These are phyloP conservation scores for Drosophila pseudoobscura DNA, from an alignment of 1,140 invertebrate species.

Conservation along the genomic window DNA sequence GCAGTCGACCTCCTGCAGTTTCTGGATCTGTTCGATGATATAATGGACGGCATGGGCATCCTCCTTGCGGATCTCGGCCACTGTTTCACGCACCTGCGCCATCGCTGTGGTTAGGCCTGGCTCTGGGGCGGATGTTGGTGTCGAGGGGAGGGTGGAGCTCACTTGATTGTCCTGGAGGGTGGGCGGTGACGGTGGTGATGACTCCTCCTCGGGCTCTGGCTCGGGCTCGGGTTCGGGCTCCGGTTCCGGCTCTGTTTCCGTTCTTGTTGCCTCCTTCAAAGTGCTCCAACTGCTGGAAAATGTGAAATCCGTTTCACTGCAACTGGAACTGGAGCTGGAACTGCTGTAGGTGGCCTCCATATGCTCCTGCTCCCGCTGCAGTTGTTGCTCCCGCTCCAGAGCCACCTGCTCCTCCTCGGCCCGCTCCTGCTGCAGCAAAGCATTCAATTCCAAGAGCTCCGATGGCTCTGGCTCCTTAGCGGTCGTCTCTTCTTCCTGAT, in stretches of 20 bases:
- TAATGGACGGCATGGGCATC: constrained; percentile 43
- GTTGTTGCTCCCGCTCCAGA: constrained; percentile 51
- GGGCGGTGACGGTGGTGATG: background rate
- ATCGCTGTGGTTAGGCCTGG: constrained; percentile 3
- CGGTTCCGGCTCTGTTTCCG: background rate
- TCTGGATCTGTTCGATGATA: constrained; percentile 46
- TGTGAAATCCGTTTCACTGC: no score
- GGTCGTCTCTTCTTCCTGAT: background rate
- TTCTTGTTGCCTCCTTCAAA: background rate
- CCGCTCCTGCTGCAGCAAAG: constrained; percentile 73
- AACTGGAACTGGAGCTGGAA: constrained; percentile 17
- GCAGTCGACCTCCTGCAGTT: constrained; percentile 38
- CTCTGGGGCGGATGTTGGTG: constrained; percentile 15
- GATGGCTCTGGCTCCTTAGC: constrained; percentile 26
- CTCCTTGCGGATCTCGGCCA: constrained; percentile 49
- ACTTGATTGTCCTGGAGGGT: constrained; percentile 65
- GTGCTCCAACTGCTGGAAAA: constrained; percentile 13
- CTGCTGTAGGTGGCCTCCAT: constrained; percentile 41
- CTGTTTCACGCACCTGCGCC: constrained; percentile 21
- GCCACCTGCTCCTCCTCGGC: constrained; percentile 78
- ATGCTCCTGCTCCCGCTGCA: constrained; percentile 34
- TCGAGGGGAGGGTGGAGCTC: constrained; percentile 58
- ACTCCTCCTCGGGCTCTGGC: constrained; percentile 10
- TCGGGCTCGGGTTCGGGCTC: background rate
- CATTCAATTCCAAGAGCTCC: constrained; percentile 67